Conservation (phyloP, 2,113 vertebrate species). For the Corynorhinus townsendii region DNA sequence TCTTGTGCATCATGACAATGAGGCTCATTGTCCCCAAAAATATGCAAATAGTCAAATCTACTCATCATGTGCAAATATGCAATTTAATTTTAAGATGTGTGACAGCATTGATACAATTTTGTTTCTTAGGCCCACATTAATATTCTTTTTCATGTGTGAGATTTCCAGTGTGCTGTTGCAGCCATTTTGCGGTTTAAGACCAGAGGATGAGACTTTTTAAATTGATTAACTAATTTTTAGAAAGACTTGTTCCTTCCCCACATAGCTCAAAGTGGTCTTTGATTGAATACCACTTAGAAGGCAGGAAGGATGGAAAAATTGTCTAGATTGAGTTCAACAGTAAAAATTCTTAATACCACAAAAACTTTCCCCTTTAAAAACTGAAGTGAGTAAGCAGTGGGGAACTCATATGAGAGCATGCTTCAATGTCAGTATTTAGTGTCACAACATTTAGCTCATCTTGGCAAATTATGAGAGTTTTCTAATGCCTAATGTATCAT, state of each 20-base stretch:
- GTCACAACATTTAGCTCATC: conserved; percentile 56
- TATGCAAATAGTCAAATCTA: neutral
- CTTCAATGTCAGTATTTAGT: conserved; percentile 5
- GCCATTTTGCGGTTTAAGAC: neutral
- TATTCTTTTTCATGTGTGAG: neutral
- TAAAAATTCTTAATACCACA: conserved; percentile 31
- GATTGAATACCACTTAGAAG: conserved; percentile 9
- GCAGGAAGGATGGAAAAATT: neutral
- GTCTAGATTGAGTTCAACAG: conserved; percentile 28
- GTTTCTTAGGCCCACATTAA: neutral
- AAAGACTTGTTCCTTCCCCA: neutral
- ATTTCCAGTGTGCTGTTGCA: neutral
- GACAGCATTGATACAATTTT: conserved; percentile 12
- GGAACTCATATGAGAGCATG: conserved; percentile 24
- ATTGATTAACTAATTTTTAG: conserved; percentile 2
- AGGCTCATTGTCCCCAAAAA: neutral
- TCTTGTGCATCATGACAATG: neutral
- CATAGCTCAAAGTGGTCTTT: neutral
- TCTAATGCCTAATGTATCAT: conserved; percentile 60
- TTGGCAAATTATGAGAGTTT: conserved; percentile 61
- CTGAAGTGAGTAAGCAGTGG: conserved; percentile 14
- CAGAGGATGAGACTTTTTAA: neutral
- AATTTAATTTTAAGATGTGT: conserved; percentile 46
- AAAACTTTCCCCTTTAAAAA: neutral
- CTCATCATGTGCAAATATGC: neutral